These are phyloP conservation scores for Leucophenga maculata DNA, from an alignment of 2,888 invertebrate species.

Conservation along the genomic window DNA sequence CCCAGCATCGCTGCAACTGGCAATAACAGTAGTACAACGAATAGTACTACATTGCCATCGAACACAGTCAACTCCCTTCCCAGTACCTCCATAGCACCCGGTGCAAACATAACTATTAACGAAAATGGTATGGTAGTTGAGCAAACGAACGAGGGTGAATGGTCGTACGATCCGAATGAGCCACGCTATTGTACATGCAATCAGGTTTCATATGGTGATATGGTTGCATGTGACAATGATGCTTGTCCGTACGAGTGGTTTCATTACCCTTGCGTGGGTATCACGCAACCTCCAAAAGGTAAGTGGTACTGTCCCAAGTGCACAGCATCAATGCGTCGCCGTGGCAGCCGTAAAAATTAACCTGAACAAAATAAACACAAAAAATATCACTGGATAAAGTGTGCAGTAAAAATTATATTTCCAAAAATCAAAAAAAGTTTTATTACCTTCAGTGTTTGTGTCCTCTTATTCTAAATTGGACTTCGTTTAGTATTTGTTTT, in stretches of 20 bases:
- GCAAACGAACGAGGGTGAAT: constrained; percentile 80
- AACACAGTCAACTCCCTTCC: constrained; percentile 51
- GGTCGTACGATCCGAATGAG: constrained; percentile 96
- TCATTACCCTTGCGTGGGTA: constrained; percentile 97
- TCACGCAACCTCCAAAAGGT: constrained; percentile 95
- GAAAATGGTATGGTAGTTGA: constrained; percentile 70
- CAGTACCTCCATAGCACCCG: constrained; percentile 55
- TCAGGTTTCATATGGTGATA: constrained; percentile 97
- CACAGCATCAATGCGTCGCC: constrained; percentile 87
- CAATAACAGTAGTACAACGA: too few species aligned
- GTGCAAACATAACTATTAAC: constrained; percentile 53
- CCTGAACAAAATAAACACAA: not conserved
- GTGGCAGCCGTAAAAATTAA: constrained; percentile 86
- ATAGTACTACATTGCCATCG: constrained; percentile 44
- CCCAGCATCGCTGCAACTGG: not conserved
- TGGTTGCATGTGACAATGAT: constrained; percentile 99
- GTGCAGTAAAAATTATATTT: too few species aligned
- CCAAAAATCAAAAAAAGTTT: too few species aligned
- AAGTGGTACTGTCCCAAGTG: constrained; percentile 99
- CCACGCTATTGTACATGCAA: constrained; percentile 97
- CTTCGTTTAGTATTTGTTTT: too few species aligned
- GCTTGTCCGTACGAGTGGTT: constrained; percentile 99
- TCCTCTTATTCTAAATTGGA: too few species aligned
- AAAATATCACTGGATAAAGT: too few species aligned
- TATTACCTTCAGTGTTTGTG: too few species aligned